Conservation (phyloP, 2,797 vertebrate genomes). For the Columba guinea region DNA sequence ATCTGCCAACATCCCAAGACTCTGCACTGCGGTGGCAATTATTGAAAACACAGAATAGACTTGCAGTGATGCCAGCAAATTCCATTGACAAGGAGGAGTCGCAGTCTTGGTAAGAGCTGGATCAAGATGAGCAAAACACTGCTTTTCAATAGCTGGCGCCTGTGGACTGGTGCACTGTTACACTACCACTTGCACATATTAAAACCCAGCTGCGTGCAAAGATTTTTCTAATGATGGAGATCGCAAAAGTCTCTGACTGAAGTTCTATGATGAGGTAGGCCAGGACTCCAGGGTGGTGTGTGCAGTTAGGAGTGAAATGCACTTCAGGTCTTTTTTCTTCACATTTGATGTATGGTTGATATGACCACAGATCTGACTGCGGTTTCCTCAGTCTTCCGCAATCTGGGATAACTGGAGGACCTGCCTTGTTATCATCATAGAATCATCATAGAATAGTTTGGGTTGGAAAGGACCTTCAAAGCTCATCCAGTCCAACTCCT, state of each 20-base stretch:
- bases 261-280: background rate
- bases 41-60: constrained; percentile 1
- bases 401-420: background rate
- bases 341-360: too few species aligned
- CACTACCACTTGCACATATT: background rate
- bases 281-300: background rate
- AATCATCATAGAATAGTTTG: too few species aligned
- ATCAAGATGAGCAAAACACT: background rate
- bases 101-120: background rate
- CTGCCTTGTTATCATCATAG: background rate
- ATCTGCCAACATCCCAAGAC: background rate
- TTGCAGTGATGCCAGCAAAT: constrained; percentile 14
- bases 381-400: background rate
- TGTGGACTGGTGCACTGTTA: background rate
- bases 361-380: background rate
- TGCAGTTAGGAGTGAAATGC: background rate
- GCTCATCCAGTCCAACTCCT: too few species aligned
- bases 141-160: background rate
- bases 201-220: background rate
- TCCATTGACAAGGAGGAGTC: background rate
- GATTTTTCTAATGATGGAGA: background rate
- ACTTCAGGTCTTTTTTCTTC: background rate
- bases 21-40: background rate
- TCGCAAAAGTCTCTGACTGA: background rate
- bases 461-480: too few species aligned